These are phyloP conservation scores for Microtus montanus DNA, from an alignment of 2,113 vertebrate species.

Conservation along the genomic window DNA sequence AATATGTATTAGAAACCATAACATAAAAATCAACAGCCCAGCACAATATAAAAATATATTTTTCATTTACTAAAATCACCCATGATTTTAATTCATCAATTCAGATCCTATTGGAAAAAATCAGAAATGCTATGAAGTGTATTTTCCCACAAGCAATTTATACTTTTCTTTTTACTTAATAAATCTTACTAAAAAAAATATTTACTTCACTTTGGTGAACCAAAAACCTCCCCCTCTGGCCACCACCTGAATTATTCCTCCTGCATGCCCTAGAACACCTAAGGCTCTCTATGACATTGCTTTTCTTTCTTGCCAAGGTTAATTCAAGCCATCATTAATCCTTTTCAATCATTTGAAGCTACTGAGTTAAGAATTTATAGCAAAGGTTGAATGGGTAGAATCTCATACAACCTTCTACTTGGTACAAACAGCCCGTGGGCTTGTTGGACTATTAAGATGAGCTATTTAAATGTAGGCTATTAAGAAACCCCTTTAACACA, in stretches of 20 bases:
- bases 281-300: neutral
- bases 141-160: constrained; percentile 54
- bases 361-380: constrained; percentile 65
- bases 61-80: constrained; percentile 71
- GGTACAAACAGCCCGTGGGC: constrained; percentile 49
- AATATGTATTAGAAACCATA: constrained; percentile 81
- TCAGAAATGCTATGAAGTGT: constrained; percentile 52
- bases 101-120: constrained; percentile 73
- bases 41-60: constrained; percentile 67
- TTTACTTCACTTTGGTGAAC: constrained; percentile 64
- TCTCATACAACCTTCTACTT: constrained; percentile 57
- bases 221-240: constrained; percentile 11
- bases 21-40: constrained; percentile 78
- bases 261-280: neutral
- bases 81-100: constrained; percentile 73
- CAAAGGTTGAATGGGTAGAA: constrained; percentile 59
- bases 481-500: constrained; percentile 65
- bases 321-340: constrained; percentile 41
- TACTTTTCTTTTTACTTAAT: constrained; percentile 61
- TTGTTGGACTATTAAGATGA: constrained; percentile 56
- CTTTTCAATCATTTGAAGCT: constrained; percentile 33
- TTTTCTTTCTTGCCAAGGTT: constrained; percentile 63
- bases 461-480: constrained; percentile 59
- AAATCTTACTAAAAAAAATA: constrained; percentile 43
- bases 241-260: constrained; percentile 25